These are phyloP conservation scores for Harpegnathos saltator DNA, from an alignment of 1,140 invertebrate genomes.

Conservation along the genomic window DNA sequence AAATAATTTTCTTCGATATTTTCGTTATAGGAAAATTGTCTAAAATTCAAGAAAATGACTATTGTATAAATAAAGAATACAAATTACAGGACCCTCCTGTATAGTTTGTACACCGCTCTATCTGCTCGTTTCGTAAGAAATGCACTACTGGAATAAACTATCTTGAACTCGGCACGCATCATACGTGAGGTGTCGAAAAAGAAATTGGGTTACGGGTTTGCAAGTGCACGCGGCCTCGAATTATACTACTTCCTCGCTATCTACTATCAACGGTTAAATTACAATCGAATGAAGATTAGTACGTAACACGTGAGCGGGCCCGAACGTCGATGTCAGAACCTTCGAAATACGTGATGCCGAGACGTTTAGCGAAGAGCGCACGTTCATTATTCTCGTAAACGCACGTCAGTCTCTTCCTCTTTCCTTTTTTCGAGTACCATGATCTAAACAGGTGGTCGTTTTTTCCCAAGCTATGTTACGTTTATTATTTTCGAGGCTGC, in stretches of 20 bases:
- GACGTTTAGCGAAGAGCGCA: conserved; percentile 16
- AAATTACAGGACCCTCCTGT: no score
- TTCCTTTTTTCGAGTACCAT: not conserved
- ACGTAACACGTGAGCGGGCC: conserved; percentile 19
- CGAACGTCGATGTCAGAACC: not conserved
- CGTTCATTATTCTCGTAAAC: conserved; percentile 12
- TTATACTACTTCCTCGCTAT: not conserved
- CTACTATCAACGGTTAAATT: conserved; percentile 26
- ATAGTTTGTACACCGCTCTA: no score
- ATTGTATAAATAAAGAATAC: no score
- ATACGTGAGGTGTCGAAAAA: no score
- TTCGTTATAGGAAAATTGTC: no score
- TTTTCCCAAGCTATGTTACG: not conserved
- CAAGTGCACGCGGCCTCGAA: conserved; percentile 41
- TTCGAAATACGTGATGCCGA: conserved; percentile 30
- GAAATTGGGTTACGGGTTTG: no score
- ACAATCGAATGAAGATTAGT: conserved; percentile 48
- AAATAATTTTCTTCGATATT: no score
- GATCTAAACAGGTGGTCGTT: conserved; percentile 55
- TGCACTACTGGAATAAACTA: no score
- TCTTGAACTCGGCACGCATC: no score
- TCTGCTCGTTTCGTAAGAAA: no score
- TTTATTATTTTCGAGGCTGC: conserved; percentile 38
- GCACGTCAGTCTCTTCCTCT: not conserved
- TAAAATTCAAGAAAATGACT: no score